Evolutionary conservation across 1,140 invertebrate genomes (phyloP), one percentile per base, ranked within the genome.

Genomic region (Caenorhabditis latens): DNA sequence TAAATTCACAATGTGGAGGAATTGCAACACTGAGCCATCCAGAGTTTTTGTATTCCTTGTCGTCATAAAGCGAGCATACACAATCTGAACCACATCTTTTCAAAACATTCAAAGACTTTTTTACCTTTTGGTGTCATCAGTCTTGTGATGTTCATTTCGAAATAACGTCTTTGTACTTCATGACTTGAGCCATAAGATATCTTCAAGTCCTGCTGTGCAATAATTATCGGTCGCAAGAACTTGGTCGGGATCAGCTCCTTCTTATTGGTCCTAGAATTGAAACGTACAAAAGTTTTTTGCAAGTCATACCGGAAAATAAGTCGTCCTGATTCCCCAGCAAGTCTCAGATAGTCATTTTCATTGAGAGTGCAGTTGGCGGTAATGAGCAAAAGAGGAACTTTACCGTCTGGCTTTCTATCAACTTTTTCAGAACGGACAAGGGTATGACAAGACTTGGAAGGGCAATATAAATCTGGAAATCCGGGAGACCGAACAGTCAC

Each of bases 401-500:
- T 19, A n/a, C 21, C 57, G 3, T 58, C 57, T 4, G 14, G 14
- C 19, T 5, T 46, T 21, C 5, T 75, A 7, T 19, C 14, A 0
- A 14, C 46, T 43, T 75, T 48, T 46, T 16, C 16, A 75, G 9
- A 8, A 1, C 46, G 46, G 6, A 75, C n/a, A 14, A 75, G 4
- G 6, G 42, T 75, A 7, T 46, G 4, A 75, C 67, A 75, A 9
- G 19, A 11, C 24, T 50, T 79, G 21, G 13, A 9, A 50, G 71
- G 71, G 24, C 71, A 79, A n/a, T 79, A 79, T n/a, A 50, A 50
- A 53, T 50, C 46, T 19, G 71, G 71, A 53, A 79, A 79, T 24
- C 71, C 71, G 0, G 71, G 71, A 0, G 43, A 79, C 53, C 14
- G 5, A 14, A 79, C 4, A 9, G 5, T 32, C 24, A 65, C 24